Evolutionary conservation across 2,888 invertebrate genomes (phyloP).

Genomic region (Euphydryas editha): DNA sequence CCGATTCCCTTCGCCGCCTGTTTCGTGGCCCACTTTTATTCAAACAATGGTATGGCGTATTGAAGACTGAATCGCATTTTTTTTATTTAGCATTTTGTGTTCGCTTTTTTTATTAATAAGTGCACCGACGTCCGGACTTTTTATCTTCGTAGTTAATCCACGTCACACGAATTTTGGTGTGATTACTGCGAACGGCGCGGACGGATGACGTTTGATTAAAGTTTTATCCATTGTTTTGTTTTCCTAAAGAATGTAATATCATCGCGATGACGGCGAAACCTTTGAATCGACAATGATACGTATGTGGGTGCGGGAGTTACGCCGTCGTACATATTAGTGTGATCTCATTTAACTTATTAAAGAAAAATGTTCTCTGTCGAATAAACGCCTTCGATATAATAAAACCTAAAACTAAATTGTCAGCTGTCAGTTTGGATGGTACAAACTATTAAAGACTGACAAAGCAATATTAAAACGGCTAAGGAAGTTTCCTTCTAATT

Average conservation of each 20-base stretch:
- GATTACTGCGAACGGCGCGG: slow-evolving; percentile 39
- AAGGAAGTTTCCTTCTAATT: slow-evolving; percentile 53
- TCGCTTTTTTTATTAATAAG: slow-evolving; percentile 38
- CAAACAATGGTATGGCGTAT: slow-evolving; percentile 42
- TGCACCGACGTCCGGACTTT: slow-evolving; percentile 34
- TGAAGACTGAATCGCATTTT: slow-evolving; percentile 38
- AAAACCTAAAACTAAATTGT: slow-evolving; percentile 28
- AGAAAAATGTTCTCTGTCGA: slow-evolving; percentile 7
- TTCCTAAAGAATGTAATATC: slow-evolving; percentile 34
- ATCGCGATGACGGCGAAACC: slow-evolving; percentile 25
- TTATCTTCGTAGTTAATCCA: slow-evolving; percentile 36
- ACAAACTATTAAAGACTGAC: slow-evolving; percentile 45
- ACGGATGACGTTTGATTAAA: slow-evolving; percentile 44
- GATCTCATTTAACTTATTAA: not conserved
- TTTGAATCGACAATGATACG: slow-evolving; percentile 14
- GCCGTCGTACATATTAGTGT: not conserved
- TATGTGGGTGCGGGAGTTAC: not conserved
- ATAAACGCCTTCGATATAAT: not conserved
- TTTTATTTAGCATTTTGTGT: slow-evolving; percentile 37
- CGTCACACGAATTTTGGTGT: slow-evolving; percentile 43
- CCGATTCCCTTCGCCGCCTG: slow-evolving; percentile 57
- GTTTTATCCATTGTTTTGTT: slow-evolving; percentile 34
- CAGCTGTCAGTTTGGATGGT: slow-evolving; percentile 41
- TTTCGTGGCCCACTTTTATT: slow-evolving; percentile 66
- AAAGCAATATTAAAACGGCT: slow-evolving; percentile 55